Conservation (phyloP, 2,797 vertebrate genomes). For the Lates japonicus region DNA sequence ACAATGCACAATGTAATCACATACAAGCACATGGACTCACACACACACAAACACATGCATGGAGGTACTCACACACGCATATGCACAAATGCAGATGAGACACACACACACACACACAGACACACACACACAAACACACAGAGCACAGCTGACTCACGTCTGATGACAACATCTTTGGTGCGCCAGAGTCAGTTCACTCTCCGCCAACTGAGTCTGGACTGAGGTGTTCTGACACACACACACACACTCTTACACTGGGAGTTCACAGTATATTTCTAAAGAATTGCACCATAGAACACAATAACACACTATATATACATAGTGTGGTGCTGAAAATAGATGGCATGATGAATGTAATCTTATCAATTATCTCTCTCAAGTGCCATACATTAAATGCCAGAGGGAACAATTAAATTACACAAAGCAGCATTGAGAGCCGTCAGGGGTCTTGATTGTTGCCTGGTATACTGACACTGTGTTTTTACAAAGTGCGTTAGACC, state of each 20-base stretch:
- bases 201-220: constrained; percentile 23
- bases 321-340: not conserved
- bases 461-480: not conserved
- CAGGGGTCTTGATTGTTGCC: not conserved
- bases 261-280: too few species aligned
- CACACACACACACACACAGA: constrained; percentile 1
- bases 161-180: constrained; percentile 54
- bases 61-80: constrained; percentile 2
- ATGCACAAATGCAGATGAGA: constrained; percentile 22
- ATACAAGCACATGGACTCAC: not conserved
- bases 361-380: not conserved
- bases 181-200: constrained; percentile 25
- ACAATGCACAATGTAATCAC: not conserved
- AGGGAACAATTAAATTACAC: not conserved
- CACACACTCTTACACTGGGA: not conserved
- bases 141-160: constrained; percentile 64
- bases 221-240: constrained; percentile 18
- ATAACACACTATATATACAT: too few species aligned
- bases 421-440: not conserved
- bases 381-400: not conserved
- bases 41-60: not conserved
- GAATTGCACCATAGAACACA: too few species aligned
- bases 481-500: not conserved
- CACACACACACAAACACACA: constrained; percentile 1
- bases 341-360: not conserved